These are phyloP conservation scores for Ichneumoninae sp. DNA, from an alignment of 2,888 invertebrate species.

Conservation along the genomic window DNA sequence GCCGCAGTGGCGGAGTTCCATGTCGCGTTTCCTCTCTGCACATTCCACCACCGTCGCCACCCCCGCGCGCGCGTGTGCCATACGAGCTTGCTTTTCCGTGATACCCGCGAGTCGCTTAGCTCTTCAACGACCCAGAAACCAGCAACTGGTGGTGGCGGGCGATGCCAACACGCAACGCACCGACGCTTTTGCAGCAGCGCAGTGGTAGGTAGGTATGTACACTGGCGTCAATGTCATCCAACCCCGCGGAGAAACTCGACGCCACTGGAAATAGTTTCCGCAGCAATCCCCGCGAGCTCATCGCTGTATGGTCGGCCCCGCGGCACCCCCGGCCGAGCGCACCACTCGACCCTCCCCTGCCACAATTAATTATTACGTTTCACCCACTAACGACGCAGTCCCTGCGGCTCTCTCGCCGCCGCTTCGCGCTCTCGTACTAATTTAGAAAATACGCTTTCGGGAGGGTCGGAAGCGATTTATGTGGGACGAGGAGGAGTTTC, in stretches of 20 bases:
- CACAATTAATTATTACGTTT: conserved; percentile 71
- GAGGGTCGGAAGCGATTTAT: conserved; percentile 48
- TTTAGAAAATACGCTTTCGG: conserved; percentile 60
- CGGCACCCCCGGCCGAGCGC: conserved; percentile 40
- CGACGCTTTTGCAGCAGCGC: conserved; percentile 47
- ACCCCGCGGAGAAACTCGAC: conserved; percentile 48
- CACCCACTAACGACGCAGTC: conserved; percentile 52
- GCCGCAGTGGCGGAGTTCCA: conserved; percentile 21
- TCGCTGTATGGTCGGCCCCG: conserved; percentile 1
- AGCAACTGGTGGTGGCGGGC: conserved; percentile 68
- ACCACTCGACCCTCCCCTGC: conserved; percentile 46
- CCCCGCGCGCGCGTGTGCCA: conserved; percentile 1
- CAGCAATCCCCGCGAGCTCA: conserved; percentile 41
- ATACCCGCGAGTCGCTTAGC: conserved; percentile 46
- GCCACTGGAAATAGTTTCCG: conserved; percentile 43
- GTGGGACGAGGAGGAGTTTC: conserved; percentile 16
- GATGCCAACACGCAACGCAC: conserved; percentile 56
- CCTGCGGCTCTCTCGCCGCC: conserved; percentile 45
- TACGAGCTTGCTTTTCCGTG: conserved; percentile 40
- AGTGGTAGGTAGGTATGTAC: neutral
- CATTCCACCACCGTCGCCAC: conserved; percentile 14
- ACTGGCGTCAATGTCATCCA: conserved; percentile 16
- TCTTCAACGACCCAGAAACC: conserved; percentile 65
- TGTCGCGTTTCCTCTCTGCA: conserved; percentile 44
- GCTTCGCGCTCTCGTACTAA: conserved; percentile 49